These are phyloP conservation scores for Lysandra coridon DNA, from an alignment of 2,888 invertebrate species.

Conservation along the genomic window DNA sequence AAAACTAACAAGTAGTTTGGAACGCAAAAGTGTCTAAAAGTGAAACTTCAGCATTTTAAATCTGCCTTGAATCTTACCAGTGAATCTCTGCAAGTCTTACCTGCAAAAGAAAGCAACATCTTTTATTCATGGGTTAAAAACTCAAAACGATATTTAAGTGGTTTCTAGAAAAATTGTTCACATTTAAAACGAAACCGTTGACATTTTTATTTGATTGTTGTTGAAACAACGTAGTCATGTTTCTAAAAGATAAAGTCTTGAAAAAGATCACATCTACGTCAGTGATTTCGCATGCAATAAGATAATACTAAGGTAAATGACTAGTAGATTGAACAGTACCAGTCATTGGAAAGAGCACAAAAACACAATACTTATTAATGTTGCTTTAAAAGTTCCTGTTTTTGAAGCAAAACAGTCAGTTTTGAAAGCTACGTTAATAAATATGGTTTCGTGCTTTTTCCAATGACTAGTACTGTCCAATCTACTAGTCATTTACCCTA, in stretches of 20 bases:
- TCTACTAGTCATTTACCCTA: too few species aligned
- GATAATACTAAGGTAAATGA: not conserved
- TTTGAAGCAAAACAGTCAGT: too few species aligned
- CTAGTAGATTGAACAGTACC: too few species aligned
- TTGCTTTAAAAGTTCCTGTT: too few species aligned
- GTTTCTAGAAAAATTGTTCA: not conserved
- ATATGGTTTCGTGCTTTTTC: too few species aligned
- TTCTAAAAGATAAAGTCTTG: not conserved
- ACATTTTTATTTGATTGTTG: not conserved
- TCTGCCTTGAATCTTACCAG: slow-evolving; percentile 26
- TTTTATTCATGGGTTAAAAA: slow-evolving; percentile 33
- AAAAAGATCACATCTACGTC: not conserved
- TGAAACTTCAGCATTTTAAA: slow-evolving; percentile 28
- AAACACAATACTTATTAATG: too few species aligned
- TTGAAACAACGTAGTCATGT: not conserved
- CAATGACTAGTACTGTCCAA: too few species aligned
- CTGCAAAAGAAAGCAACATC: slow-evolving; percentile 50
- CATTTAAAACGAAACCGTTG: not conserved
- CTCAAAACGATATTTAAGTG: slow-evolving; percentile 19
- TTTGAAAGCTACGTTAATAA: too few species aligned
- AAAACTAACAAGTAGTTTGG: not conserved
- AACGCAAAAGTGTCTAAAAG: not conserved
- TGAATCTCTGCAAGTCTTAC: slow-evolving; percentile 47
- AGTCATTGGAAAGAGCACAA: too few species aligned
- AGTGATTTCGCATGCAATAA: too few species aligned